Conservation (phyloP, 1,140 invertebrate genomes). For the Drosophila repletoides region DNA sequence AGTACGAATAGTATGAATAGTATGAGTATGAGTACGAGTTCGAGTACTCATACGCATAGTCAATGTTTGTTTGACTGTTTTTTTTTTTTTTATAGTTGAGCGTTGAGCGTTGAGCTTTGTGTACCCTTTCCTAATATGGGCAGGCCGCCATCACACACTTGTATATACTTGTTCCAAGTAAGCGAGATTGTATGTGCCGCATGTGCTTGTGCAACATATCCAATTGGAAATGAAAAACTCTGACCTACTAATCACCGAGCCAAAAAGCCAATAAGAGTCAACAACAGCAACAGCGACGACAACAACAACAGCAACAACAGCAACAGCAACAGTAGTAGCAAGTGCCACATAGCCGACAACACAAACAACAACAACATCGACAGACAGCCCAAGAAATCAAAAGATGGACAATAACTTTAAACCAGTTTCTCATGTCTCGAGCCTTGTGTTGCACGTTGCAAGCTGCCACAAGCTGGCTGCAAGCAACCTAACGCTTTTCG, state of each 20-base stretch:
- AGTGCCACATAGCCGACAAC: conserved; percentile 54
- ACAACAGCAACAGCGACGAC: conserved; percentile 52
- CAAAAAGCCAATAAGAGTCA: conserved; percentile 80
- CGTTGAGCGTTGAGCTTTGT: conserved; percentile 36
- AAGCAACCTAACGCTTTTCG: conserved; percentile 46
- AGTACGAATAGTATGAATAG: conserved; percentile 14
- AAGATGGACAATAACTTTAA: conserved; percentile 80
- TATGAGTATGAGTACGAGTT: conserved; percentile 28
- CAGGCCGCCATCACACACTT: conserved; percentile 50
- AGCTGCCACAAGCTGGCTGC: conserved; percentile 14
- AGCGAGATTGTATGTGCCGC: conserved; percentile 46
- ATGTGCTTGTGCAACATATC: conserved; percentile 68
- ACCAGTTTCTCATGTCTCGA: conserved; percentile 67
- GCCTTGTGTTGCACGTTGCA: conserved; percentile 48
- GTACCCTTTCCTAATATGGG: conserved; percentile 77
- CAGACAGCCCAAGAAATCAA: conserved; percentile 75
- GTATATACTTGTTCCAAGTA: conserved; percentile 25
- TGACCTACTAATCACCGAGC: conserved; percentile 79
- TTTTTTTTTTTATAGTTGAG: too few species aligned
- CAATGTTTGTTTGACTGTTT: conserved; percentile 49
- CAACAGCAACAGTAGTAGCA: conserved; percentile 24
- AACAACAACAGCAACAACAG: conserved; percentile 23
- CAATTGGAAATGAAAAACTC: conserved; percentile 80
- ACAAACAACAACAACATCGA: conserved; percentile 46
- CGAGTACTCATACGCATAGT: conserved; percentile 41